These are phyloP conservation scores for Siniperca undulata DNA, from an alignment of 2,797 vertebrate species.

Conservation along the genomic window DNA sequence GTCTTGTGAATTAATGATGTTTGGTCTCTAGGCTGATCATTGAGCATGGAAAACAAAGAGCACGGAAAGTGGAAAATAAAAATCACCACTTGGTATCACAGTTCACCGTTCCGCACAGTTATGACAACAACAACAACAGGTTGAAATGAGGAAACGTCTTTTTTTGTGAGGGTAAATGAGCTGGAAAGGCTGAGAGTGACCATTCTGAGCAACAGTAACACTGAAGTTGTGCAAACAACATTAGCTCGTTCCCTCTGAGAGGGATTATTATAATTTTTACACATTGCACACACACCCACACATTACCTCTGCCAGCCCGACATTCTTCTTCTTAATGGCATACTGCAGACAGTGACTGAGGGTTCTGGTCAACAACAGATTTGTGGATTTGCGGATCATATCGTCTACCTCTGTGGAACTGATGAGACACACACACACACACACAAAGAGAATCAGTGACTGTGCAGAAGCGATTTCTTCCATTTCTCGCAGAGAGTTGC, in stretches of 20 bases:
- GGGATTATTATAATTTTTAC: slow-evolving; percentile 24
- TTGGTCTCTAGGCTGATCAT: background rate
- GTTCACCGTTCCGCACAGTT: slow-evolving; percentile 12
- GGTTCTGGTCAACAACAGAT: slow-evolving; percentile 93
- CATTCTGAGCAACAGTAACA: background rate
- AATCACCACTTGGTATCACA: slow-evolving; percentile 4
- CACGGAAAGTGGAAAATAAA: slow-evolving; percentile 25
- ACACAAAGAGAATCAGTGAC: slow-evolving; percentile 39
- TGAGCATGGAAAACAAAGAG: slow-evolving; percentile 11
- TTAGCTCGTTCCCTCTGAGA: slow-evolving; percentile 13
- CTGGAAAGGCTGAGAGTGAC: slow-evolving; percentile 27
- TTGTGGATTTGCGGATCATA: slow-evolving; percentile 98
- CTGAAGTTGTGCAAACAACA: slow-evolving; percentile 37
- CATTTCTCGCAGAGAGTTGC: slow-evolving; percentile 38
- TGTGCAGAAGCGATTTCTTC: slow-evolving; percentile 39
- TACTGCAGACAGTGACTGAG: slow-evolving; percentile 95
- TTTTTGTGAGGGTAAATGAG: slow-evolving; percentile 35
- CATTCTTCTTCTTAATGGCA: slow-evolving; percentile 96
- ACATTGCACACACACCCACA: background rate
- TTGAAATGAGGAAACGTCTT: slow-evolving; percentile 24
- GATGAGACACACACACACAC: slow-evolving; percentile 44
- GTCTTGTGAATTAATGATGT: slow-evolving; percentile 22
- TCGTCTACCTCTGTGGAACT: slow-evolving; percentile 98
- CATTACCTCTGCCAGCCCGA: slow-evolving; percentile 93
- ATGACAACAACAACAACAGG: slow-evolving; percentile 9